Base-by-base conservation (phyloP, 92 coral and sea anemone species). In the Epizoanthus rinbou region DNA sequence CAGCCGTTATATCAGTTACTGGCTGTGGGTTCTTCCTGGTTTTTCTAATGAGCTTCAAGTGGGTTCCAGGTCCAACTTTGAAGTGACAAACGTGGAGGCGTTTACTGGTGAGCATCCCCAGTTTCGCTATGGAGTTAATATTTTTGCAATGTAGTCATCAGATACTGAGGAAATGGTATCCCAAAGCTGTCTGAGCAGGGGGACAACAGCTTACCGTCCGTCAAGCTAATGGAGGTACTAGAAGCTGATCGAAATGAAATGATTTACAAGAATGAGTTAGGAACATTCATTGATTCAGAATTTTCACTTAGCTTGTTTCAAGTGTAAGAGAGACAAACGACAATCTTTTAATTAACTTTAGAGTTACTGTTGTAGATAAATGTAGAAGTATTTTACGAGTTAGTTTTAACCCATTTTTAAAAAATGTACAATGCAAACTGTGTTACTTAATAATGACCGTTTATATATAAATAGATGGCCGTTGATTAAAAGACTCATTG, bases 11-110 rank as follows among this genome's bases (percentile, higher is more conserved):
- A 1, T 9, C 75, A 28, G 57, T 70, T 9, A 70, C 75, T 70
- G 75, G 50, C 75, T 70, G 1, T 70, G 75, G 75, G 57, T 70
- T 45, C 2, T 9, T 4, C 45, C 45, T 63, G 68, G 35, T 11
- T 63, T 63, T 63, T 63, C 68, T 63, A 21, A 21, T 63, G 68
- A 16, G 25, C 68, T 18, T 63, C 35, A 63, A 63, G 68, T 63
- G 25, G 68, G 68, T 21, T 63, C 25, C 25, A 63, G 68, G 0
- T 63, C 0, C 68, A 63, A 16, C 68, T 63, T 63, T 63, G 25
- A 63, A 63, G 68, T 63, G 68, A 63, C 68, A 63, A 63, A 63
- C 0, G 68, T 18, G 68, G 6, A 4, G 6, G 45, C 45, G 45
- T 41, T 41, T 4, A 0, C 8, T 41, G 45, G 45, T 41, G 45